phyloP scores from a whole-genome alignment of 92 coral and sea anemone genomes.

The Pocillopora grandis region DNA sequence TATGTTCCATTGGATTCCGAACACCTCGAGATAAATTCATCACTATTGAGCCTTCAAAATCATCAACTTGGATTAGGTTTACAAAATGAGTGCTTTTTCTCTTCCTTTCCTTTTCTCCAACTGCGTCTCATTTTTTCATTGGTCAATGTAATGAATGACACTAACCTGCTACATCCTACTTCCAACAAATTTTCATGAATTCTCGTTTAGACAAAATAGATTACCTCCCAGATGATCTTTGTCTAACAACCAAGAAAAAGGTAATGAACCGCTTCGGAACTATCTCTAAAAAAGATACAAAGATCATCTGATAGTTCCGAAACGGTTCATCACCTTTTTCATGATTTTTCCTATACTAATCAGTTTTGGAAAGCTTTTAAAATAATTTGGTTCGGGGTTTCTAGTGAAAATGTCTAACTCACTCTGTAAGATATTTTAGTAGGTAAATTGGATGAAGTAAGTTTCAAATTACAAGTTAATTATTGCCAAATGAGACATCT shows the following conservation, averaged over 20 bases:
- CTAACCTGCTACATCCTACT: no score
- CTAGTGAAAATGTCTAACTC: neutral
- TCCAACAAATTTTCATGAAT: neutral
- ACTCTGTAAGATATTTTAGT: conserved; percentile 6
- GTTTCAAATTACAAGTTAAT: neutral
- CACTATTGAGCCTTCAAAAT: no score
- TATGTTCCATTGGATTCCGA: no score
- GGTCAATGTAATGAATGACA: no score
- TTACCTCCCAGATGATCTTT: conserved; percentile 4
- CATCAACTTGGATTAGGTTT: no score
- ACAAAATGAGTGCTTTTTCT: no score
- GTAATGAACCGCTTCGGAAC: neutral
- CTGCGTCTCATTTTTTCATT: no score
- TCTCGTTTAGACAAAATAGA: conserved; percentile 12
- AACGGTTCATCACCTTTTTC: neutral
- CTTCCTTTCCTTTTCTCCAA: no score
- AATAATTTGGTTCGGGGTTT: neutral
- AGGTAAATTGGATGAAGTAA: neutral
- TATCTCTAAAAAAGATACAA: neutral
- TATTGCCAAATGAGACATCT: no score
- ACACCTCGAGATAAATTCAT: no score
- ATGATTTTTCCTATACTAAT: conserved; percentile 1
- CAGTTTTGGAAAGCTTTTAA: conserved; percentile 14
- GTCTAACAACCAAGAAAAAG: neutral
- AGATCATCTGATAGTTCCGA: neutral